Evolutionary conservation across 2,113 vertebrate genomes (phyloP), one percentile per base, ranked within the genome.

Genomic region (Deroptyus accipitrinus): DNA sequence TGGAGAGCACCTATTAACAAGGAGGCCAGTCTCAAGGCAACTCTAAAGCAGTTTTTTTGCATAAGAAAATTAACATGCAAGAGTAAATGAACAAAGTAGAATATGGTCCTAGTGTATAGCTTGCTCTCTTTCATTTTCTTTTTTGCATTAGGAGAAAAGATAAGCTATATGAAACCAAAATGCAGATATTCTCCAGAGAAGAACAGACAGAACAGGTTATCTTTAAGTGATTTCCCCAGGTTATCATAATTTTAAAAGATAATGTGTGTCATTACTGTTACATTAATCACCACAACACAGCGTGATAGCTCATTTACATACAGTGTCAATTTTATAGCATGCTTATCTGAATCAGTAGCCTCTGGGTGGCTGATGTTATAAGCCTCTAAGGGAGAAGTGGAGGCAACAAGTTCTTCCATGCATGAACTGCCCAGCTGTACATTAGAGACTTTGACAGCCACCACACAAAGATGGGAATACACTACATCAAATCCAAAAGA

Each of bases 251-350:
- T 95, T 92, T 75, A 57, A 91, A 84, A 96, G 83, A 93, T 90
- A 96, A 96, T 49, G 69, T 66, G 48, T 84, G 70, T 49, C 79
- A 80, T 91, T 95, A 92, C 61, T 87, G 79, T 64, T 61, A 68
- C 57, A 94, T 88, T 93, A 96, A 96, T 94, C 92, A 93, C 90
- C 86, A 94, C 90, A 90, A 86, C 72, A 77, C 90, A 83, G 96
- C 85, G 80, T 2, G 76, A 94, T 4, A 83, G 80, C 95, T 95
- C 92, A 88, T 94, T 92, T 94, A 92, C 95, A 96, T 88, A 92
- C 74, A 78, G 90, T 31, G 83, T 66, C 96, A 95, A 93, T 96
- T 96, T 92, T 90, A 90, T 27, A 94, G 92, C 86, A 68, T 2
- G 90, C 51, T 95, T 88, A 82, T 95, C 89, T 75, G 78, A 82